Evolutionary conservation across 2,113 vertebrate species (phyloP).

Genomic region (Neolamprologus devosi): DNA sequence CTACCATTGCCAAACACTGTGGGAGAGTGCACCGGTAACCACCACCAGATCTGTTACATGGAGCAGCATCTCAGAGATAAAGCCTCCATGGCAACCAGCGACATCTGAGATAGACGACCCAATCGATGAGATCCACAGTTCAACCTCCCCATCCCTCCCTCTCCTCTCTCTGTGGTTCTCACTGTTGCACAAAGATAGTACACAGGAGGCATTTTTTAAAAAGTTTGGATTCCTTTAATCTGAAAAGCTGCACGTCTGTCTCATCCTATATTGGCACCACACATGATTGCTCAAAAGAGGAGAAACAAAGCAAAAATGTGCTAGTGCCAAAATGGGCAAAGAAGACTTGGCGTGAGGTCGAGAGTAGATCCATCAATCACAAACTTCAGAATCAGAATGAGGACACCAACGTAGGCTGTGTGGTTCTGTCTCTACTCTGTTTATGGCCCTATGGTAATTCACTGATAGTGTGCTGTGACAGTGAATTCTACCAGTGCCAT

Average conservation of each 20-base stretch:
- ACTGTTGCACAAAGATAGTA: neutral
- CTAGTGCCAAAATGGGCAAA: slow-evolving; percentile 99
- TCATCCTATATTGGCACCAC: slow-evolving; percentile 98
- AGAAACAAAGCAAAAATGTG: slow-evolving; percentile 99
- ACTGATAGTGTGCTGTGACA: slow-evolving; percentile 96
- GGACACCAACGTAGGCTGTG: neutral
- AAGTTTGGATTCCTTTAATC: neutral
- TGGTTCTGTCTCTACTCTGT: slow-evolving; percentile 99
- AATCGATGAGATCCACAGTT: slow-evolving; percentile 30
- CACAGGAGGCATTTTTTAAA: neutral
- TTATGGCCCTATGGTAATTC: slow-evolving; percentile 99
- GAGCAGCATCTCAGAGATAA: neutral
- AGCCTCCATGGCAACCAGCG: slow-evolving; percentile 31
- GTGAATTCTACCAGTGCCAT: slow-evolving; percentile 99
- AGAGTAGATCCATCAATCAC: neutral
- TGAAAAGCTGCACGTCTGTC: slow-evolving; percentile 52
- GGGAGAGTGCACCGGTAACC: slow-evolving; percentile 52
- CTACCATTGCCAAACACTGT: slow-evolving; percentile 99
- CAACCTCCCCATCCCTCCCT: neutral
- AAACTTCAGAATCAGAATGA: neutral
- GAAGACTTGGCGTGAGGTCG: slow-evolving; percentile 19
- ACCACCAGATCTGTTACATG: slow-evolving; percentile 32
- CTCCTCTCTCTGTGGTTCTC: neutral
- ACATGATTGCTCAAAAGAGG: slow-evolving; percentile 93
- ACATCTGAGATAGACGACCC: slow-evolving; percentile 15